These are phyloP conservation scores for Passerina amoena DNA, from an alignment of 2,113 vertebrate genomes.

Conservation along the genomic window DNA sequence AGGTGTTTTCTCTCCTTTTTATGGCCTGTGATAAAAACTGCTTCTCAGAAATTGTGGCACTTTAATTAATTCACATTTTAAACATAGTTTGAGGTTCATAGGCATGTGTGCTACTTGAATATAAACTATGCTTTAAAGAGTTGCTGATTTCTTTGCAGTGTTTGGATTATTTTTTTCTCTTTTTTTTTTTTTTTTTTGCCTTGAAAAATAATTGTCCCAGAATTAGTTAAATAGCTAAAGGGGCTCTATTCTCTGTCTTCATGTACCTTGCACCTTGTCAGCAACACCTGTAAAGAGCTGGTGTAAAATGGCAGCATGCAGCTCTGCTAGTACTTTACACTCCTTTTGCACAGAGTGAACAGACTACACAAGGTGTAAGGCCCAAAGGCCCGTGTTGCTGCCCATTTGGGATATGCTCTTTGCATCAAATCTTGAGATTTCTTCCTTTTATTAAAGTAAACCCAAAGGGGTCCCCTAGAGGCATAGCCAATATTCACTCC, in stretches of 20 bases:
- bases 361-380: conserved; percentile 35
- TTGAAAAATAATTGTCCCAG: background rate
- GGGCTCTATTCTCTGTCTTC: background rate
- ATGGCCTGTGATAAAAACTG: background rate
- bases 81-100: background rate
- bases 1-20: background rate
- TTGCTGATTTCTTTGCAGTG: background rate
- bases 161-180: background rate
- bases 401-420: conserved; percentile 39
- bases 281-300: background rate
- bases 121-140: background rate
- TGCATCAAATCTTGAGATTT: conserved; percentile 49
- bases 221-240: background rate
- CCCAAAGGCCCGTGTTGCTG: conserved; percentile 39
- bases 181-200: background rate
- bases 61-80: conserved; percentile 10
- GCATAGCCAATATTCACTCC: conserved; percentile 34
- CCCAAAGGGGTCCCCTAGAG: conserved; percentile 42
- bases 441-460: conserved; percentile 51
- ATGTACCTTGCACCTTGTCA: background rate
- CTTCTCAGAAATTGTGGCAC: rapidly evolving
- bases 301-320: background rate
- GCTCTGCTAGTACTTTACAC: background rate
- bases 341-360: conserved; percentile 23
- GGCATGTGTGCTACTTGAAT: background rate